Percentiles rank a stretch among this genome's conserved stretches.
Conservation (phyloP, 2,113 vertebrate species). For the Albula glossodonta region DNA sequence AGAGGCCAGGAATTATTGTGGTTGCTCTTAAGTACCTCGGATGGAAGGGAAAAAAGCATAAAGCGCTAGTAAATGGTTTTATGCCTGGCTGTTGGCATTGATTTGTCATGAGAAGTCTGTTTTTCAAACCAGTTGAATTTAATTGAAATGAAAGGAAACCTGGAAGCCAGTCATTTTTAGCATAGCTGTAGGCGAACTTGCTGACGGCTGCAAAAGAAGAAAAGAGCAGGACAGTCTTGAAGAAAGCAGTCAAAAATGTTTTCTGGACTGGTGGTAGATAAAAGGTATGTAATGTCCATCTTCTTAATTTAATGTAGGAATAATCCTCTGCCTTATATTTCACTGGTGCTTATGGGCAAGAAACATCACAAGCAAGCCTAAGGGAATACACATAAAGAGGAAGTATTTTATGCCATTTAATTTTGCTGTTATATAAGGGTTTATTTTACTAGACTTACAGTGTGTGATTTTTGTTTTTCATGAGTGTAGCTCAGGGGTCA, state of each 20-base stretch:
- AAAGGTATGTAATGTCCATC: not conserved
- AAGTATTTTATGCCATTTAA: not conserved
- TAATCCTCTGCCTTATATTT: not conserved
- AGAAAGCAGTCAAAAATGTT: not conserved
- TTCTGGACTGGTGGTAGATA: not conserved
- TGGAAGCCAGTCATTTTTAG: constrained; percentile 12
- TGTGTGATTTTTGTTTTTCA: not conserved
- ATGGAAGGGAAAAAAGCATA: not conserved
- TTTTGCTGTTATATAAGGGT: not conserved
- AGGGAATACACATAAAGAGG: not conserved
- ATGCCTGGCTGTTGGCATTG: constrained; percentile 17
- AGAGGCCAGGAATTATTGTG: constrained; percentile 2
- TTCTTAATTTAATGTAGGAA: constrained; percentile 15
- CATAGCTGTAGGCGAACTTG: constrained; percentile 5
- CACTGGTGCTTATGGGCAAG: constrained; percentile 12
- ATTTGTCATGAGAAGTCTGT: constrained; percentile 15
- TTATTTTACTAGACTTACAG: not conserved
- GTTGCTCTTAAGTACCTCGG: not conserved
- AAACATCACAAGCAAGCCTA: not conserved
- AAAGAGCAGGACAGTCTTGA: not conserved
- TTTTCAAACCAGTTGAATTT: constrained; percentile 25
- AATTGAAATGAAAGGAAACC: constrained; percentile 27
- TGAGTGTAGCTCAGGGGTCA: not conserved
- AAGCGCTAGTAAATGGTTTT: constrained; percentile 13
- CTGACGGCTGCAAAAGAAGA: constrained; percentile 6